phyloP scores from a whole-genome alignment of 2,888 invertebrate species.

The Lamellibrachia satsuma region DNA sequence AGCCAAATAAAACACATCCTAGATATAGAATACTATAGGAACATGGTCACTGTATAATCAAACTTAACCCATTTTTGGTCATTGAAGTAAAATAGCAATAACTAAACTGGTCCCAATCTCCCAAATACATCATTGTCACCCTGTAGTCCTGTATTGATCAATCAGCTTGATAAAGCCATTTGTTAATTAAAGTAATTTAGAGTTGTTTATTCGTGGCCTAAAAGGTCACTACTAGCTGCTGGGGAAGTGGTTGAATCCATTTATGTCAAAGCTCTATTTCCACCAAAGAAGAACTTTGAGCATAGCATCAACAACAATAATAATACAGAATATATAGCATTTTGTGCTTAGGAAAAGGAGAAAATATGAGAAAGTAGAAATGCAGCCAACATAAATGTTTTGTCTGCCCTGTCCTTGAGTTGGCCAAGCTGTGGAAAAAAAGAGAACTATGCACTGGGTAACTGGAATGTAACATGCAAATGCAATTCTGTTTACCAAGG shows the following conservation, averaged over 20 bases:
- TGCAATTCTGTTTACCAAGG: neutral
- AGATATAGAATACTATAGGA: too few relatives aligned
- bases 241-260: neutral
- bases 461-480: neutral
- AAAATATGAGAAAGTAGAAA: neutral
- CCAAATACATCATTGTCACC: neutral
- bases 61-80: too few relatives aligned
- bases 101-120: neutral
- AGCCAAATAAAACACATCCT: too few relatives aligned
- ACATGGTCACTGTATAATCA: too few relatives aligned
- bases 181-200: slow-evolving; percentile 11
- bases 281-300: neutral
- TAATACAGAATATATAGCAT: neutral
- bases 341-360: neutral
- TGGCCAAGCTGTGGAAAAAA: neutral
- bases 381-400: neutral
- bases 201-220: neutral
- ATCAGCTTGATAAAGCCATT: neutral
- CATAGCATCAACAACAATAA: neutral
- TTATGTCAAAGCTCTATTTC: neutral
- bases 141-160: neutral
- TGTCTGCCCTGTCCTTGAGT: neutral
- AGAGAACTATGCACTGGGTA: neutral
- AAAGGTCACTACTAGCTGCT: neutral
- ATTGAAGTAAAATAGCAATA: neutral